Conservation (phyloP, 2,888 invertebrate genomes). For the Anoncus sp. region DNA sequence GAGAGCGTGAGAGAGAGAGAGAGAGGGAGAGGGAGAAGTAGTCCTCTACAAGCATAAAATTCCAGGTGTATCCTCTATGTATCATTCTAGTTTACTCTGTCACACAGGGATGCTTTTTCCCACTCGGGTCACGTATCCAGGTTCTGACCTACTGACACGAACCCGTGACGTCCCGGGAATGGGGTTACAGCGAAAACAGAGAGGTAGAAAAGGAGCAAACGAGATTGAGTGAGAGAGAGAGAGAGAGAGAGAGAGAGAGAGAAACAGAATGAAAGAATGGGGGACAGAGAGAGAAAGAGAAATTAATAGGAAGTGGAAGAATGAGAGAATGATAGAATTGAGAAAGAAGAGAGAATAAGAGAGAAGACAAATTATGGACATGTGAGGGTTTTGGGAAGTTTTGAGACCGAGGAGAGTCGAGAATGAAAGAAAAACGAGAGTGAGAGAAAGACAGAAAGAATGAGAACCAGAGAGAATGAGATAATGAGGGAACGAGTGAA, state of each 20-base stretch:
- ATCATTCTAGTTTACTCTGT: conserved; percentile 61
- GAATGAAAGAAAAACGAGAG: not conserved
- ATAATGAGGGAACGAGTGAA: not conserved
- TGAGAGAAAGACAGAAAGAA: conserved; percentile 8
- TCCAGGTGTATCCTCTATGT: conserved; percentile 45
- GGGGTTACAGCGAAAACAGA: conserved; percentile 29
- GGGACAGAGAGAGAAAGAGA: not conserved
- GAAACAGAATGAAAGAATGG: conserved; percentile 7
- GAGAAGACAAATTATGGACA: no score
- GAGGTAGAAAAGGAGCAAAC: not conserved
- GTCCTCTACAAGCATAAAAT: conserved; percentile 54
- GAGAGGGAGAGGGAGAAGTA: conserved; percentile 33
- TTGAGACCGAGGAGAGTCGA: no score
- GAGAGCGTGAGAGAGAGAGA: conserved; percentile 38
- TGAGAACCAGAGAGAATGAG: not conserved
- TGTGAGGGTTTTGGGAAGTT: no score
- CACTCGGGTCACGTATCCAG: conserved; percentile 71
- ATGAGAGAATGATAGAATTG: not conserved
- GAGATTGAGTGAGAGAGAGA: not conserved
- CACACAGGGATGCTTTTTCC: conserved; percentile 26
- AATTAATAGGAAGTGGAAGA: not conserved
- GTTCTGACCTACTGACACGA: conserved; percentile 81
- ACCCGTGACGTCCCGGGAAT: conserved; percentile 80
- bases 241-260: not conserved
- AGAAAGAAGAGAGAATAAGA: not conserved